Conservation (phyloP, 2,797 vertebrate species). For the Gila robusta region DNA sequence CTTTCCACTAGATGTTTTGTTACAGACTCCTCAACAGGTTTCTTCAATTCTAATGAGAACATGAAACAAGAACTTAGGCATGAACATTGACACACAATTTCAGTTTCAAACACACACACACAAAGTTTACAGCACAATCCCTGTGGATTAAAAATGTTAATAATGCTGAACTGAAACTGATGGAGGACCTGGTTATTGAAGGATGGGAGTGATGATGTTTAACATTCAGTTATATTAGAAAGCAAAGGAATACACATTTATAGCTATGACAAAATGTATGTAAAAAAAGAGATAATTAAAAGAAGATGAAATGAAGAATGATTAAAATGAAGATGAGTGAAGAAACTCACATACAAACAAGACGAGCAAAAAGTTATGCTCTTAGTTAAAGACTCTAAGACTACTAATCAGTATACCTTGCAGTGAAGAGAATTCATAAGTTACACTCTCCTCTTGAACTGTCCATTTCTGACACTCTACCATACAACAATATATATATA, state of each 20-base stretch:
- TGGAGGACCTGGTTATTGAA: background rate
- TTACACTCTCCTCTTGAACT: slow-evolving; percentile 66
- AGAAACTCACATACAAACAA: slow-evolving; percentile 25
- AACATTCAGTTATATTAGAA: background rate
- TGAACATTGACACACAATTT: slow-evolving; percentile 5
- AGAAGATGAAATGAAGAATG: slow-evolving; percentile 9
- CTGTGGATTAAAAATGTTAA: slow-evolving; percentile 37
- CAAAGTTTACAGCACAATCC: slow-evolving; percentile 4
- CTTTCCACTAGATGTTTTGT: slow-evolving; percentile 59
- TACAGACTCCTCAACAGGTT: slow-evolving; percentile 71
- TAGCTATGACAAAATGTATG: slow-evolving; percentile 19
- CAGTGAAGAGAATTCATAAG: slow-evolving; percentile 58
- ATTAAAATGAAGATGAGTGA: slow-evolving; percentile 28
- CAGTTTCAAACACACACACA: background rate
- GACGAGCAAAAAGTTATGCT: slow-evolving; percentile 44
- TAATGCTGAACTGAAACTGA: slow-evolving; percentile 19
- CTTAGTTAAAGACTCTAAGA: slow-evolving; percentile 35
- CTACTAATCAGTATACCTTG: slow-evolving; percentile 66
- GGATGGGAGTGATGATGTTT: slow-evolving; percentile 8
- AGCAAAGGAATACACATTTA: background rate
- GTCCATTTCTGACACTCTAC: slow-evolving; percentile 70
- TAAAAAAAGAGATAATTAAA: background rate
- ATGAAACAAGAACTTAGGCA: slow-evolving; percentile 53
- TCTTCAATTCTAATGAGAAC: slow-evolving; percentile 69
- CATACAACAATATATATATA: slow-evolving; percentile 44